These are phyloP conservation scores for Delphinapterus leucas DNA, from an alignment of 2,113 vertebrate species.

Conservation along the genomic window DNA sequence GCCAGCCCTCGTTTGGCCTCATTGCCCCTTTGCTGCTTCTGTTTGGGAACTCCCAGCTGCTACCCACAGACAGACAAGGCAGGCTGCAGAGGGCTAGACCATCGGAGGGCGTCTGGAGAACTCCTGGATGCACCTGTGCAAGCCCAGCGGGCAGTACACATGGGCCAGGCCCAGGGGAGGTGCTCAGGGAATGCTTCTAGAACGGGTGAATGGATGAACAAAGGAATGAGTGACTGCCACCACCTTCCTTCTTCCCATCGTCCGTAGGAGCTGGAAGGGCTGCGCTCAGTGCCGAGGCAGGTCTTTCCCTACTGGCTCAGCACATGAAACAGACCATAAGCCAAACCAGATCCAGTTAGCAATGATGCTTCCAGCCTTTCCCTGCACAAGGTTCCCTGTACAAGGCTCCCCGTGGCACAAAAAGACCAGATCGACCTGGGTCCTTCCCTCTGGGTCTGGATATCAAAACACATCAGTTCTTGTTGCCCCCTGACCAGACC, in stretches of 20 bases:
- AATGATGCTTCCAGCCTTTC: background rate
- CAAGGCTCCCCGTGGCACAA: accelerated
- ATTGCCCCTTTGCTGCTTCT: background rate
- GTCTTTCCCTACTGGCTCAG: background rate
- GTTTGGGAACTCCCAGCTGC: background rate
- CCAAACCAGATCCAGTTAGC: background rate
- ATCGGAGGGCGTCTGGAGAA: background rate
- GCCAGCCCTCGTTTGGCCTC: background rate
- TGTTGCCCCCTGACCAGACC: background rate
- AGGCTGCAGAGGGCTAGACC: background rate
- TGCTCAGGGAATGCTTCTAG: background rate
- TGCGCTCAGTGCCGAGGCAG: accelerated
- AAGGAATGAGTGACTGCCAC: background rate
- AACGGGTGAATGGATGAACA: accelerated
- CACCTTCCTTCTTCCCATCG: background rate
- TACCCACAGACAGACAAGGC: background rate
- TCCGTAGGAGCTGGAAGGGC: background rate
- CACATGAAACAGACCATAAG: background rate
- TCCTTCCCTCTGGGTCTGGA: background rate
- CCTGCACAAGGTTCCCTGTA: background rate
- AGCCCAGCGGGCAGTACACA: too few relatives aligned
- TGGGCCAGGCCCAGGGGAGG: background rate
- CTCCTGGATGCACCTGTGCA: background rate
- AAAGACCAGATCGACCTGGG: background rate
- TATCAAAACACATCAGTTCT: background rate